Evolutionary conservation across 2,113 vertebrate genomes (phyloP), one percentile per base, ranked within the genome.

Genomic region (Pseudolaguvia tuberculata): DNA sequence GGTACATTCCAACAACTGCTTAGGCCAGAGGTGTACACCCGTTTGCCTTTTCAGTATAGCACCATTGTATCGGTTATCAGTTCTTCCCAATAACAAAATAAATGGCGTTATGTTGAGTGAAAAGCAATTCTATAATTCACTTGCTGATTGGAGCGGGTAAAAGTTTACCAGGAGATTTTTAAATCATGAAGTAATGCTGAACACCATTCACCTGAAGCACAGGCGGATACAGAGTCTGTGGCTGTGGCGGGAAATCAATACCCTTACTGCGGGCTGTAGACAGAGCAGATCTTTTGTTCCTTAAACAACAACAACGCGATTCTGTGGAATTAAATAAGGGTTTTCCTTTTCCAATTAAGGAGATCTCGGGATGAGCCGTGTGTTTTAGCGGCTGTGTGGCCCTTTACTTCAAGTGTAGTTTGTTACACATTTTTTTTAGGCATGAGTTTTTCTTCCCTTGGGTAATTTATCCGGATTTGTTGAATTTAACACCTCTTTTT

Each of bases 101-200:
- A 42, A 42, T 7, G 39, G 9, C 5, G 39, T 42, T 9, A 71
- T 50, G 12, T 25, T 14, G 23, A 17, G 61, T 14, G 21, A 17
- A 61, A 58, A 52, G 11, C 68, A 25, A n/a, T 67, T 39, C 50
- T 61, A 5, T 39, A 63, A 78, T 42, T 62, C 78, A 23, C 58
- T n/a, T 48, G 53, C 47, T 72, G 65, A 76, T 76, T 80, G 72
- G 50, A 18, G 21, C 17, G 45, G 53, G 55, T 71, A 75, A 75
- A 70, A 23, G 52, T 72, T 71, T 61, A 58, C 59, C 59, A 42
- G 21, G 18, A 65, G 53, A 31, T 57, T 25, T n/a, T 53, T 76
- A 59, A 76, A 47, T 29, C 73, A 73, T 62, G 73, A 45, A 62
- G 8, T 23, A 63, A 70, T 20, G 7, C 39, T 35, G 1, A 57